Evolutionary conservation across 2,888 invertebrate genomes (phyloP).

Genomic region (Nezara viridula): DNA sequence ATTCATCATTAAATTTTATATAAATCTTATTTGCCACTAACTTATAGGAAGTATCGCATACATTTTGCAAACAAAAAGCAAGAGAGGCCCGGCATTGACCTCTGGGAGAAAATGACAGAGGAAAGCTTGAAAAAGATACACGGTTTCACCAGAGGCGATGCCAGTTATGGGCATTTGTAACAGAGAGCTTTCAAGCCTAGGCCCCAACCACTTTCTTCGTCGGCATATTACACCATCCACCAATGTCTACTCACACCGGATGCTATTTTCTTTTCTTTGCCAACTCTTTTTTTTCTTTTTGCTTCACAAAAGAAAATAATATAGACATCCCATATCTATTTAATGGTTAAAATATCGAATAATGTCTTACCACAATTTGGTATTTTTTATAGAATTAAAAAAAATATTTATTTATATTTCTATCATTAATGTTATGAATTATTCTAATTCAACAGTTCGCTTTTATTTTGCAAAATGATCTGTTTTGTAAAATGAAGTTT

Average conservation of each 20-base stretch:
- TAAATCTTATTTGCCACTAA: no score
- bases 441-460: no score
- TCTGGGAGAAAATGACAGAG: conserved; percentile 27
- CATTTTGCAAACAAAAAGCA: neutral
- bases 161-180: conserved; percentile 49
- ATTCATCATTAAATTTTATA: no score
- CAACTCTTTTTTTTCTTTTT: neutral
- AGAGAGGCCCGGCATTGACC: neutral
- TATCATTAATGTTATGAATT: no score
- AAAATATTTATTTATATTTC: no score
- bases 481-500: no score
- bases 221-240: conserved; percentile 42
- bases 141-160: conserved; percentile 16
- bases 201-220: conserved; percentile 9
- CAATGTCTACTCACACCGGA: conserved; percentile 41
- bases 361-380: neutral
- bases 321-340: neutral
- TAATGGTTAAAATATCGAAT: neutral
- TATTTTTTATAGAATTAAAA: no score
- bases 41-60: neutral
- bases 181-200: conserved; percentile 37
- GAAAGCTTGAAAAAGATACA: conserved; percentile 39
- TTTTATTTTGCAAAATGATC: no score
- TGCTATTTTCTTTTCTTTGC: conserved; percentile 35
- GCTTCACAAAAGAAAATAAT: neutral